Evolutionary conservation across 2,113 vertebrate genomes (phyloP).

Genomic region (Neoarius graeffei): DNA sequence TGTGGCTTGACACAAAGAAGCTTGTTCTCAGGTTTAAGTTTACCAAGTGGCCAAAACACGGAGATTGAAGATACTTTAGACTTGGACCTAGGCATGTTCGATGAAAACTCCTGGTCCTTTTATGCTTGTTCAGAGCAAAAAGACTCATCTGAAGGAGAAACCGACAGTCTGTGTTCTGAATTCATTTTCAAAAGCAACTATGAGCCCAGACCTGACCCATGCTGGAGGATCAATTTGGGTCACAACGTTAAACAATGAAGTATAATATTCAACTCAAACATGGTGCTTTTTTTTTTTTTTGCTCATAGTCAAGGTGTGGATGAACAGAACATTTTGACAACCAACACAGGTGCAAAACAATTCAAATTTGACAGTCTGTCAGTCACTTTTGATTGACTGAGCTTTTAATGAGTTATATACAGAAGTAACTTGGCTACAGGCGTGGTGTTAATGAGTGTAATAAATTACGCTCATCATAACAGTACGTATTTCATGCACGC

Average conservation of each 20-base stretch:
- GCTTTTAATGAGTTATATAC: background rate
- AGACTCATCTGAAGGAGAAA: background rate
- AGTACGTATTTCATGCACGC: background rate
- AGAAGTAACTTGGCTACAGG: background rate
- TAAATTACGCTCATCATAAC: background rate
- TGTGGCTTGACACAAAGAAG: background rate
- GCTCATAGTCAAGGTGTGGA: no score
- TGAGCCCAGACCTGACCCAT: constrained; percentile 38
- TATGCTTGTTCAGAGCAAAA: background rate
- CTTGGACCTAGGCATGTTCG: background rate
- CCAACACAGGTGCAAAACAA: background rate
- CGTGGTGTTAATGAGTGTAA: background rate
- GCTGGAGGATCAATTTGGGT: background rate
- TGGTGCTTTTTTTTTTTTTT: background rate
- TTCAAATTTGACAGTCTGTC: background rate
- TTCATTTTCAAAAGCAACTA: constrained; percentile 18
- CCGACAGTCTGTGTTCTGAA: background rate
- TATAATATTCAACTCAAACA: background rate
- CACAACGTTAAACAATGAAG: background rate
- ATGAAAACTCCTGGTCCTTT: background rate
- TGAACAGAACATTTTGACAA: background rate
- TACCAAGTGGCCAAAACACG: background rate
- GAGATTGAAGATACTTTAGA: background rate
- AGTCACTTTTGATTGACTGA: background rate
- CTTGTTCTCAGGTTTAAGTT: background rate